Evolutionary conservation across 2,113 vertebrate genomes (phyloP), one percentile per base, ranked within the genome.

Genomic region (Ginglymostoma cirratum): DNA sequence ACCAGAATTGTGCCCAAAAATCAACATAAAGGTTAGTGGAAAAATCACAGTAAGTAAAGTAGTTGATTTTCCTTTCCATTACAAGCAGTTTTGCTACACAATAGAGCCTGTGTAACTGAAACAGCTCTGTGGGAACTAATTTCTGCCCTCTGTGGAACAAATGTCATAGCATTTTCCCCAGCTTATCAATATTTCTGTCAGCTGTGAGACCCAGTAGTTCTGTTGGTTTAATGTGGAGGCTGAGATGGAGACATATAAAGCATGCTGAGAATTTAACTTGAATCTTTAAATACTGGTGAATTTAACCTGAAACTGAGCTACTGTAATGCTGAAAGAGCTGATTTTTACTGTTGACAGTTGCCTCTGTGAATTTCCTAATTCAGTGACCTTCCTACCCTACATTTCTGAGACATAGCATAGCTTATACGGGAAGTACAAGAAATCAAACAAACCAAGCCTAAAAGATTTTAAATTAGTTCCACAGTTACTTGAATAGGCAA

Each of bases 251-350:
- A 15, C 87, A 90, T 14, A 90, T 8, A 90, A 90, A 61, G 27
- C 48, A 92, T 65, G 87, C 87, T 92, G 55, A 61, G 87, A 92
- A 92, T 92, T 92, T 65, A 65, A 30, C 87, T 14, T 92, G 55
- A 65, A 65, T 83, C 80, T 42, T 83, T 83, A 83, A 38, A 83
- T 83, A 42, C 78, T 83, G 61, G 52, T 34, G 30, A 90, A 90
- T 90, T 90, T 61, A 90, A 55, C 87, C 27, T 65, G 52, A 61
- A 30, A 52, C 87, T 0, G 30, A 90, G 61, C 48, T 90, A 61
- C 48, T 90, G 52, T 30, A 17, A 90, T 61, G 24, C 52, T 27
- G n/a, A 65, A 52, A 19, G 87, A 61, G 48, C 27, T 90, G 52
- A 55, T 30, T 55, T 61, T 90, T 34, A 90, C 10, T 61, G 2